These are phyloP conservation scores for Ichneumoninae sp. DNA, from an alignment of 2,888 invertebrate species.

Conservation along the genomic window DNA sequence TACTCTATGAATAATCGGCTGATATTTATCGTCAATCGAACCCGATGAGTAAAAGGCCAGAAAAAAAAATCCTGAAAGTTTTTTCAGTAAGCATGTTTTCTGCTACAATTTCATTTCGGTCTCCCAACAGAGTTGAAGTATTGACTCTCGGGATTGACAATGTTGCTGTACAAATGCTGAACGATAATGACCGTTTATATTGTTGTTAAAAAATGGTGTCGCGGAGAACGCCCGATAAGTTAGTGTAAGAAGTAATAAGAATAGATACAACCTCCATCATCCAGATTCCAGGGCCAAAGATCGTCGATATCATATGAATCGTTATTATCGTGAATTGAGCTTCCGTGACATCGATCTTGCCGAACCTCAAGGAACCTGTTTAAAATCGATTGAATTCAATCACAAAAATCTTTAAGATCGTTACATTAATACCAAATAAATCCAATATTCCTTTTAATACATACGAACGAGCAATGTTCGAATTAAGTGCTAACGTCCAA, in stretches of 20 bases:
- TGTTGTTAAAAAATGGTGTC: not conserved
- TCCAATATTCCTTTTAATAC: not conserved
- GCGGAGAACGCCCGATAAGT: not conserved
- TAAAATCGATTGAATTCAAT: constrained; percentile 26
- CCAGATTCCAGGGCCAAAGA: constrained; percentile 96
- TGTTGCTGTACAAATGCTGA: not conserved
- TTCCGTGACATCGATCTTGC: constrained; percentile 98
- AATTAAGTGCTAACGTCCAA: not conserved
- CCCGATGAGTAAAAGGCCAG: not conserved
- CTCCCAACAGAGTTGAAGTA: not conserved
- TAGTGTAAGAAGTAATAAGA: constrained; percentile 53
- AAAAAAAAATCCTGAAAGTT: constrained; percentile 15
- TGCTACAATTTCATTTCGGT: not conserved
- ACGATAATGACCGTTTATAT: constrained; percentile 3
- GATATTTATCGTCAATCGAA: constrained; percentile 7
- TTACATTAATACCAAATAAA: not conserved
- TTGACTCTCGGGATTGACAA: constrained; percentile 10
- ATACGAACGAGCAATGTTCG: not conserved
- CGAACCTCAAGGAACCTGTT: constrained; percentile 92
- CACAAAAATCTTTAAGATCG: not conserved
- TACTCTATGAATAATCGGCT: constrained; percentile 11
- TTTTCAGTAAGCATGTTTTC: constrained; percentile 29
- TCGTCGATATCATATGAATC: constrained; percentile 94
- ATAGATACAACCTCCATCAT: constrained; percentile 87
- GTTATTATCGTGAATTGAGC: constrained; percentile 97